Conservation (phyloP, 2,113 vertebrate genomes). For the Sander lucioperca region DNA sequence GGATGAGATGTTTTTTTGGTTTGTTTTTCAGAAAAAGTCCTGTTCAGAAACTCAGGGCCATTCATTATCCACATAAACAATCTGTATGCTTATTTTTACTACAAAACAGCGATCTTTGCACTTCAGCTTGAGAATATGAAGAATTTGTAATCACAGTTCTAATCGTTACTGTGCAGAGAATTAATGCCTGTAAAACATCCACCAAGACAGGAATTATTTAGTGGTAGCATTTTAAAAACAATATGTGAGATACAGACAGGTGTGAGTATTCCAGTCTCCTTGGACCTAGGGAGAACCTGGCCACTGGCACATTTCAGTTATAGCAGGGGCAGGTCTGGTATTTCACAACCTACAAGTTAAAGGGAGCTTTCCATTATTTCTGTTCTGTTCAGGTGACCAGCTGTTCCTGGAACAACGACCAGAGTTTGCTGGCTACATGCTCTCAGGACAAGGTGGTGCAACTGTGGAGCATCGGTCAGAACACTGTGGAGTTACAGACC, state of each 20-base stretch:
- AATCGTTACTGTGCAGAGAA: neutral
- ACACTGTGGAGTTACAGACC: constrained; percentile 77
- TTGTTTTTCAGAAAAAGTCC: neutral
- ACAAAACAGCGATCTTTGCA: neutral
- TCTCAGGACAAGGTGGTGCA: constrained; percentile 86
- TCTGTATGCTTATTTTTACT: neutral
- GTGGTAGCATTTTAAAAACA: neutral
- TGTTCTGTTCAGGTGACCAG: constrained; percentile 79
- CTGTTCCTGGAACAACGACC: constrained; percentile 84
- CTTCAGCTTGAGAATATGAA: neutral
- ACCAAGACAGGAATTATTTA: neutral
- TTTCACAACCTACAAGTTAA: neutral
- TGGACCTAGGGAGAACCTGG: neutral
- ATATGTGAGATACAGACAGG: neutral
- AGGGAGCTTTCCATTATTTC: neutral
- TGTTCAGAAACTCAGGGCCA: neutral
- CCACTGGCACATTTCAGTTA: neutral
- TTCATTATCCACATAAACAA: neutral
- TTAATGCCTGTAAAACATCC: too few species aligned
- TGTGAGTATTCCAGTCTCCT: neutral
- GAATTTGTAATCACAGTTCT: too few species aligned
- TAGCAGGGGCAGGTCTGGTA: neutral
- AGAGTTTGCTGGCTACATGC: constrained; percentile 82
- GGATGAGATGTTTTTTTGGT: too few species aligned
- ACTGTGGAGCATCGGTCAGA: constrained; percentile 83